Evolutionary conservation across 1,140 invertebrate species (phyloP).

Genomic region (Caenorhabditis remanei): DNA sequence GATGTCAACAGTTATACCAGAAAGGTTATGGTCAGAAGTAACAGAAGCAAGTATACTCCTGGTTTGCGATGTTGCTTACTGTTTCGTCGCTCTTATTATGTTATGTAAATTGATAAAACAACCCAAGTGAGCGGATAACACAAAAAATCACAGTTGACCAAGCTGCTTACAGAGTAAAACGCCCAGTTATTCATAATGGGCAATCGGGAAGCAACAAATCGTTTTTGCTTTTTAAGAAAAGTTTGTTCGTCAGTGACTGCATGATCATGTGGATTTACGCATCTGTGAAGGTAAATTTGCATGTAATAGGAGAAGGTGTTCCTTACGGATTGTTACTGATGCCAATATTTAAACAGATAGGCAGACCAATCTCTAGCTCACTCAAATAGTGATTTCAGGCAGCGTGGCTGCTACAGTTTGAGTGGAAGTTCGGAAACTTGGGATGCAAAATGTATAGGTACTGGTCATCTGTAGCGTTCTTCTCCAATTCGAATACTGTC

Average conservation of each 20-base stretch:
- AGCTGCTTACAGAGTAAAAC: background rate
- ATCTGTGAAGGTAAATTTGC: constrained; percentile 67
- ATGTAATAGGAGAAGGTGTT: too few relatives aligned
- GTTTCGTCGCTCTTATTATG: background rate
- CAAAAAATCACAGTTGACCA: too few relatives aligned
- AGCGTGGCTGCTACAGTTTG: constrained; percentile 71
- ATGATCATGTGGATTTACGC: constrained; percentile 73
- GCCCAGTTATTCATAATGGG: background rate
- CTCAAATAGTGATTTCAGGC: constrained; percentile 58
- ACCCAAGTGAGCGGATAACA: background rate
- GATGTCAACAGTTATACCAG: constrained; percentile 6
- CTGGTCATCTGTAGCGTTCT: constrained; percentile 74
- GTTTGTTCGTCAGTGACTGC: constrained; percentile 73
- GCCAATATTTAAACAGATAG: too few relatives aligned
- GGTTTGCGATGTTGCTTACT: background rate
- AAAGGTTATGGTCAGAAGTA: constrained; percentile 22
- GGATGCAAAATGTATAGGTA: constrained; percentile 74
- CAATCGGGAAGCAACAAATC: constrained; percentile 66
- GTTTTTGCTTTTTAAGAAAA: constrained; percentile 72
- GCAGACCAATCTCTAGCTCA: too few relatives aligned
- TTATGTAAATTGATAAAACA: constrained; percentile 8
- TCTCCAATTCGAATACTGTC: constrained; percentile 73
- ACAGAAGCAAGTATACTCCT: constrained; percentile 7
- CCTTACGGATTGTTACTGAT: too few relatives aligned
- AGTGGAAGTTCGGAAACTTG: constrained; percentile 70